Evolutionary conservation across 1,140 invertebrate genomes (phyloP).

Genomic region (Copidosoma floridanum): DNA sequence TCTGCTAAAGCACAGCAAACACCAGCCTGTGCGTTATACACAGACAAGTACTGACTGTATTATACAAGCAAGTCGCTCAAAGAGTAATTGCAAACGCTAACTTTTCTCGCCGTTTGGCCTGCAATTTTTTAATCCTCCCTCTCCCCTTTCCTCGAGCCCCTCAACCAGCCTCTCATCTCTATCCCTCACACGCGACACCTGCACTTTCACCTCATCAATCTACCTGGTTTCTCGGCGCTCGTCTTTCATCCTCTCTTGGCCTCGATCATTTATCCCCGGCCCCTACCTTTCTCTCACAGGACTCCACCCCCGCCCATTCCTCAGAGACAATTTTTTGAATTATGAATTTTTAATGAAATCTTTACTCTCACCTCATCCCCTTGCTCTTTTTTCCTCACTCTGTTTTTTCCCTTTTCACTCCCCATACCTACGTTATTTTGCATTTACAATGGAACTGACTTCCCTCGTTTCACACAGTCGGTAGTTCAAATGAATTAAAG

Average conservation of each 20-base stretch:
- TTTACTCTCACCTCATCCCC: neutral
- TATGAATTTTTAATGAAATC: conserved; percentile 27
- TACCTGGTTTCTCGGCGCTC: conserved; percentile 16
- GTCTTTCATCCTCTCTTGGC: conserved; percentile 20
- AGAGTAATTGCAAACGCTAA: conserved; percentile 30
- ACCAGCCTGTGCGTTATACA: too few species aligned
- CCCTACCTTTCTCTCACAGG: too few species aligned
- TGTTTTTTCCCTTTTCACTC: neutral
- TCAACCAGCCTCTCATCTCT: too few species aligned
- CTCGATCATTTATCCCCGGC: conserved; percentile 34
- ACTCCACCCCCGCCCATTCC: neutral
- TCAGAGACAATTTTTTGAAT: conserved; percentile 21
- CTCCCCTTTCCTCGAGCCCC: too few species aligned
- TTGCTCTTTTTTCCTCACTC: neutral
- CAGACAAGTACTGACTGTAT: too few species aligned
- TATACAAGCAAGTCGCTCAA: neutral
- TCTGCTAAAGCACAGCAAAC: too few species aligned
- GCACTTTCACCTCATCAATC: conserved; percentile 34
- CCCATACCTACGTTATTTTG: conserved; percentile 1
- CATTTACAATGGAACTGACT: neutral
- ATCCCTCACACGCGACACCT: conserved; percentile 11
- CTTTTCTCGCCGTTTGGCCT: conserved; percentile 25
- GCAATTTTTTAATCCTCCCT: conserved; percentile 33
- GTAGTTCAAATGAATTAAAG: too few species aligned
- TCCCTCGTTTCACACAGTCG: too few species aligned